Evolutionary conservation across 2,113 vertebrate genomes (phyloP), one percentile per base, ranked within the genome.

Genomic region (Zosterops lateralis): DNA sequence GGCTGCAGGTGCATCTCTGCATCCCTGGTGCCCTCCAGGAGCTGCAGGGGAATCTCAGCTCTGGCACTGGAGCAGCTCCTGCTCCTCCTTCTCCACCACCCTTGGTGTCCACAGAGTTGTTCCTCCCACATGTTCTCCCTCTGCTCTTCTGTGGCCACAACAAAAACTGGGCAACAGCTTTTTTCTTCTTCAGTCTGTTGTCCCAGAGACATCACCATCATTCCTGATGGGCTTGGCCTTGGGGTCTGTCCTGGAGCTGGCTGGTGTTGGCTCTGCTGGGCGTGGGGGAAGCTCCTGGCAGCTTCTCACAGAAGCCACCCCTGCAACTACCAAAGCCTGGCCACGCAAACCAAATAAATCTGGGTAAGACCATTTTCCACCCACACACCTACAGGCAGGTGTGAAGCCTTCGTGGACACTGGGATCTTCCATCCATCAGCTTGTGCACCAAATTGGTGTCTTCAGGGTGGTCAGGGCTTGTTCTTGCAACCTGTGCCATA

Each of bases 391-490:
- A 9, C 1, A 9, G 32, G 42, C 31, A 42, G 47, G 7, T 2
- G 3, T 51, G 44, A 57, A 83, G n/a, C 9, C 21, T 31, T 66
- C 1, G 0, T 17, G 62, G 21, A 32, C 3, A 0, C 44, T 67
- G 17, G 14, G 3, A 20, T 80, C 21, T 82, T n/a, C 20, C 18
- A 32, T 60, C 42, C 31, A 13, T 57, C 56, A 68, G 4, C 22
- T 16, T 36, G 36, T 50, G 18, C 34, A 34, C 5, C 0, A 0
- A 58, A 5, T 17, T 0, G 0, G 17, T 54, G 22, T 54, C 42
- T 66, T 74, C 1, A 4, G 28, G 38, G 14, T 38, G 13, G 11
- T 53, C 34, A 64, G 29, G 50, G 10, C 40, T 70, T 68, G 60
- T 7, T 25, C 14, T 61, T 83, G 44, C 53, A 50, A n/a, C 38